A percentile compares a stretch with the other conserved stretches of the same genome.
Conservation (phyloP, 1,140 invertebrate genomes). For the Latrodectus geometricus region DNA sequence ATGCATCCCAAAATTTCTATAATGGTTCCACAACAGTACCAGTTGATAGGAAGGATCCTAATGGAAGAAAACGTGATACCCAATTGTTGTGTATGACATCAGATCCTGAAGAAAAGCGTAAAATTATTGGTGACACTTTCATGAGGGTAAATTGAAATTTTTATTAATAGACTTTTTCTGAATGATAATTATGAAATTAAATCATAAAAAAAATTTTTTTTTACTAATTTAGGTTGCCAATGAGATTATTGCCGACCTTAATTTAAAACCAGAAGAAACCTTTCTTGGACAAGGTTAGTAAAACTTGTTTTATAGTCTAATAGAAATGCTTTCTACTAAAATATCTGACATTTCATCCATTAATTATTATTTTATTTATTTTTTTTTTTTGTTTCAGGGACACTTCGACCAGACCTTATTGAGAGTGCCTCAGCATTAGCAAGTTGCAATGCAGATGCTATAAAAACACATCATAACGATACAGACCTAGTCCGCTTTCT, state of each 20-base stretch:
- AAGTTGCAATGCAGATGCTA: slow-evolving; percentile 88
- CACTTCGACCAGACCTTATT: slow-evolving; percentile 96
- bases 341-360: no score
- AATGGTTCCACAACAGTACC: slow-evolving; percentile 82
- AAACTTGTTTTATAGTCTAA: neutral
- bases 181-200: neutral
- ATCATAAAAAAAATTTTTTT: neutral
- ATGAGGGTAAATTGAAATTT: slow-evolving; percentile 75
- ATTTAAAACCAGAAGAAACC: slow-evolving; percentile 87
- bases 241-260: slow-evolving; percentile 83
- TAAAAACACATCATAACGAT: slow-evolving; percentile 99
- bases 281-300: slow-evolving; percentile 78
- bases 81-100: slow-evolving; percentile 87
- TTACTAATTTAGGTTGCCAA: slow-evolving; percentile 76
- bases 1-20: slow-evolving; percentile 72
- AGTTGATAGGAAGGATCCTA: slow-evolving; percentile 73
- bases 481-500: slow-evolving; percentile 93
- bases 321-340: no score
- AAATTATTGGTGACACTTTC: slow-evolving; percentile 99
- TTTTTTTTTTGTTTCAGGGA: slow-evolving; percentile 75
- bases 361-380: no score
- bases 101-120: slow-evolving; percentile 96
- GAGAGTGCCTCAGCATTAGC: slow-evolving; percentile 93
- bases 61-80: slow-evolving; percentile 78
- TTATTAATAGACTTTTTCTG: neutral